Conservation (phyloP, 2,797 vertebrate genomes). For the Poeciliopsis presidionis region DNA sequence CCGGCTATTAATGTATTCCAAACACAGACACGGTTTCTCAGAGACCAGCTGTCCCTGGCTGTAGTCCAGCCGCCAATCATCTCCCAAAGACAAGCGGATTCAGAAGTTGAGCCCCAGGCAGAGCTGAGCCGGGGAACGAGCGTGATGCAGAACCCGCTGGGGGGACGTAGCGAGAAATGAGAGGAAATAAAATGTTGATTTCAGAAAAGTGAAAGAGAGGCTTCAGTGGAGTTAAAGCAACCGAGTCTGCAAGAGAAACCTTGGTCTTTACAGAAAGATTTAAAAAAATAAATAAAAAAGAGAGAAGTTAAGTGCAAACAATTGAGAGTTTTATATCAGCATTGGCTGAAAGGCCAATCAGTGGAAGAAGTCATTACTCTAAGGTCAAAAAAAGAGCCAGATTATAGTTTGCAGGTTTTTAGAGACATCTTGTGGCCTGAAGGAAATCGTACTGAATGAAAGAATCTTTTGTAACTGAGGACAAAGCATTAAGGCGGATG, state of each 20-base stretch:
- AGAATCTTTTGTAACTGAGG: not conserved
- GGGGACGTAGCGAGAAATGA: conserved; percentile 40
- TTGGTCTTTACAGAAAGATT: not conserved
- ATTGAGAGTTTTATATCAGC: not conserved
- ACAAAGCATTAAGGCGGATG: not conserved
- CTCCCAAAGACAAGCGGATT: conserved; percentile 55
- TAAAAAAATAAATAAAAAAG: not conserved
- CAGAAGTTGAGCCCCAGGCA: conserved; percentile 65
- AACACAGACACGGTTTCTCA: conserved; percentile 54
- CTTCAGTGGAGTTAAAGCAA: conserved; percentile 48
- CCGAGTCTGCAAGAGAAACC: not conserved
- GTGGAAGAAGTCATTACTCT: not conserved
- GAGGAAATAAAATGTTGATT: conserved; percentile 49
- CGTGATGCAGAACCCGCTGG: conserved; percentile 59
- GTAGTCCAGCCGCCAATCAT: conserved; percentile 67
- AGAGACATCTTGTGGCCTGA: not conserved
- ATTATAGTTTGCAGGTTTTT: not conserved
- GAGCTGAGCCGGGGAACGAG: conserved; percentile 67
- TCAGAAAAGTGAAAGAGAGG: conserved; percentile 47
- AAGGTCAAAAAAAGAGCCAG: not conserved
- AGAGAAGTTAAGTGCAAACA: not conserved
- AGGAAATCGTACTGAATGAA: not conserved
- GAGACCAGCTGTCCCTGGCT: conserved; percentile 64
- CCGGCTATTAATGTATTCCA: conserved; percentile 62
- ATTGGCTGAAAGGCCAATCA: not conserved